phyloP scores from a whole-genome alignment of 2,888 invertebrate genomes.

The Himalopsyche tibetana region DNA sequence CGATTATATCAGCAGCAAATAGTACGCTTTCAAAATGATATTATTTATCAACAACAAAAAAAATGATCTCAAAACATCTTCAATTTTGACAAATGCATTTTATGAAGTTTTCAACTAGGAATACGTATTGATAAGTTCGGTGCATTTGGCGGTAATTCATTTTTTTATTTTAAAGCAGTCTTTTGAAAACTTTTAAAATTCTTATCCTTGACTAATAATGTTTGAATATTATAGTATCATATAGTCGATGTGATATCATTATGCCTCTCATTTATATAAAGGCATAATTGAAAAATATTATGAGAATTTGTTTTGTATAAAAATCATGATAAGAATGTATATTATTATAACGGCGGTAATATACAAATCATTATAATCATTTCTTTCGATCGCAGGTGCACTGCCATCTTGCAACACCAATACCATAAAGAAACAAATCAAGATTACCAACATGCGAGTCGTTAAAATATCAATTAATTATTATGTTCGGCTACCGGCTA shows the following conservation, averaged over 20 bases:
- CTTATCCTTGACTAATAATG: no score
- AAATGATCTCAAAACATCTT: no score
- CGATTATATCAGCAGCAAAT: no score
- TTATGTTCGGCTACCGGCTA: background rate
- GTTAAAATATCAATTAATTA: slow-evolving; percentile 8
- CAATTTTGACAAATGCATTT: no score
- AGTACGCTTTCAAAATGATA: no score
- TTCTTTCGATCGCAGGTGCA: background rate
- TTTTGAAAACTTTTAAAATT: no score
- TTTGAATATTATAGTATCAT: no score
- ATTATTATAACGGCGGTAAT: background rate
- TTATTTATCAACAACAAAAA: no score
- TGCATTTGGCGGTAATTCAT: no score
- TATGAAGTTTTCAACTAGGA: no score
- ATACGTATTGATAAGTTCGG: no score
- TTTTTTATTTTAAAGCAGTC: no score
- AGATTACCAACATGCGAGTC: slow-evolving; percentile 21
- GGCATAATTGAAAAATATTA: background rate
- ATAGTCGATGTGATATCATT: background rate
- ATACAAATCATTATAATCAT: slow-evolving; percentile 18
- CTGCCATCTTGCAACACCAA: slow-evolving; percentile 26
- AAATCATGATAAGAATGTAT: background rate
- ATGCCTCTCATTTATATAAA: background rate
- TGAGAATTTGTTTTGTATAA: background rate
- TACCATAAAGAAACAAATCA: background rate